Percentiles rank a stretch among this genome's conserved stretches.
phyloP scores from a whole-genome alignment of 2,113 vertebrate genomes.

The Gopherus evgoodei region DNA sequence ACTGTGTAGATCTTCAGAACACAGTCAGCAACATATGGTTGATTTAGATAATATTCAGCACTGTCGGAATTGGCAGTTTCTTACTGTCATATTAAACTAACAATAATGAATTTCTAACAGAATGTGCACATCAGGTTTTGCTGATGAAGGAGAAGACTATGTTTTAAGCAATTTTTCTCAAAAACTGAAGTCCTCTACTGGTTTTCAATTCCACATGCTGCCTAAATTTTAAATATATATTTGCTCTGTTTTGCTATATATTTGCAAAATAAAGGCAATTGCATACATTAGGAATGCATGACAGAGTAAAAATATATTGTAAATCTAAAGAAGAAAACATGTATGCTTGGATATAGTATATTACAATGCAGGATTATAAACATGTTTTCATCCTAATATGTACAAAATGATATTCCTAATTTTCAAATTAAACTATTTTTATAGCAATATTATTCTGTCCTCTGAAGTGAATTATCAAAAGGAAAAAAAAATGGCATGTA shows the following conservation, averaged over 20 bases:
- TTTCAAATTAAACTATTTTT: neutral
- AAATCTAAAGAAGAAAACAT: neutral
- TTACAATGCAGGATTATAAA: neutral
- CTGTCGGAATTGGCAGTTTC: neutral
- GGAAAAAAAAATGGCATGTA: neutral
- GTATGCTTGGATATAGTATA: neutral
- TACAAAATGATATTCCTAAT: accelerated
- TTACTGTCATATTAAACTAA: neutral
- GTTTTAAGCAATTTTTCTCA: neutral
- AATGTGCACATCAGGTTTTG: neutral
- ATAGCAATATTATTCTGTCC: constrained; percentile 10
- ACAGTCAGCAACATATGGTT: neutral
- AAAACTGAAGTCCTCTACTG: neutral
- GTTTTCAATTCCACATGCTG: neutral
- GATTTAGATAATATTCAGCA: neutral
- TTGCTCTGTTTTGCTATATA: constrained; percentile 35
- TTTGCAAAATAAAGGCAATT: neutral
- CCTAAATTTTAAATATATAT: neutral
- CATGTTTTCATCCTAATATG: neutral
- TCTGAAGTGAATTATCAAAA: neutral
- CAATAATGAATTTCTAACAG: neutral
- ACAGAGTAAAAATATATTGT: neutral
- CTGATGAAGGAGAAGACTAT: neutral
- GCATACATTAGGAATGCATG: neutral
- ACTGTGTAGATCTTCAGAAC: neutral